Evolutionary conservation across 2,888 invertebrate genomes (phyloP).

Genomic region (Octonoba sinensis): DNA sequence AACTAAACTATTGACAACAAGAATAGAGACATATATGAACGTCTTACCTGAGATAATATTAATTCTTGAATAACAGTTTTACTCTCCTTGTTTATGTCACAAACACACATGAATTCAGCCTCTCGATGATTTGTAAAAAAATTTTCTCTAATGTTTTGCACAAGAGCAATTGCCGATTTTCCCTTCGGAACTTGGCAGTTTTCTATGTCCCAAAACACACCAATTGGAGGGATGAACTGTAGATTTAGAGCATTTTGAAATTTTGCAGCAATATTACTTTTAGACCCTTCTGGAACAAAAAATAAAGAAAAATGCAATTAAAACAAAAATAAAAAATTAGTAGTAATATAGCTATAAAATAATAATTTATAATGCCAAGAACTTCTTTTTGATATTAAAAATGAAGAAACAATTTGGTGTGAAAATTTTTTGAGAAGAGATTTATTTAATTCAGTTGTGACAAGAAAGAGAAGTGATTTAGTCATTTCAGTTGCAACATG

Average conservation of each 20-base stretch:
- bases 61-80: conserved; percentile 83
- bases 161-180: conserved; percentile 84
- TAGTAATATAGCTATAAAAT: too few species aligned
- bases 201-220: conserved; percentile 94
- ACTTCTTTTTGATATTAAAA: too few species aligned
- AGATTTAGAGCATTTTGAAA: conserved; percentile 56
- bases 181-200: conserved; percentile 89
- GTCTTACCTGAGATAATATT: conserved; percentile 83
- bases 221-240: conserved; percentile 77
- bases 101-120: conserved; percentile 90
- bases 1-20: neutral
- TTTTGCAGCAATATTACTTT: conserved; percentile 61
- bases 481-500: too few species aligned
- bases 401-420: neutral
- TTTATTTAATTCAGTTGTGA: too few species aligned
- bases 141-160: conserved; percentile 79
- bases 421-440: too few species aligned
- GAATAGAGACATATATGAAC: neutral
- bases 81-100: conserved; percentile 87
- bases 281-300: conserved; percentile 33
- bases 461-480: too few species aligned
- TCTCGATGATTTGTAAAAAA: conserved; percentile 84
- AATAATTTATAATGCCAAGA: too few species aligned
- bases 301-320: neutral
- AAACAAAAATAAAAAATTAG: neutral